Evolutionary conservation across 2,888 invertebrate species (phyloP), one percentile per base, ranked within the genome.

Genomic region (Tethea ocularis): DNA sequence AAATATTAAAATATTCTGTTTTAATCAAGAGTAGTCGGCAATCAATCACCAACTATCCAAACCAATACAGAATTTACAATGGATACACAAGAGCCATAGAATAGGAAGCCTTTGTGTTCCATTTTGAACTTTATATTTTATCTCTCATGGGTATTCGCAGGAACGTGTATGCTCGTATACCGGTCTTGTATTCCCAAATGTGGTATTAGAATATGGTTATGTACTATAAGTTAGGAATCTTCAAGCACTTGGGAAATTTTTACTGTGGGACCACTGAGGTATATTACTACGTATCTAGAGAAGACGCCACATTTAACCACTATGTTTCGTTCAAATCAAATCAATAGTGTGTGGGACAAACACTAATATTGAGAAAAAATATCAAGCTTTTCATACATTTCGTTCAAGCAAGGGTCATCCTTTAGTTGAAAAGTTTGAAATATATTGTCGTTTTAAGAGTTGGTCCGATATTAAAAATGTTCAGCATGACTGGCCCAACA

Each of bases 1-100:
- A 24, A 54, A 51, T 41, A 51, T 57, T 51, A 55, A 26, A 58
- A 58, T 60, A 63, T 63, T 63, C 60, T 59, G 51, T 61, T 63
- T 51, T 59, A 61, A 61, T 61, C 57, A 59, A 57, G 53, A 56
- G 52, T 29, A 54, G 56, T 38, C 63, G 51, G 29, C 61, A 53
- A 52, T 60, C 62, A 57, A 60, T 57, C 60, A 57, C 23, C 23
- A 51, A 55, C 58, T 58, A 55, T 23, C 29, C 33, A 23, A 59
- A 17, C 56, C 54, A 55, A 29, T 46, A 57, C 33, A 41, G 33
- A 29, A 54, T 57, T 54, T 52, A 54, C 57, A 26, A 26, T 55
- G 29, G 54, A 54, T 57, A 33, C 54, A 20, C 22, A 33, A 46
- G 46, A 46, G 20, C 54, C 54, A 22, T 15, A 15, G 22, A 22